These are phyloP conservation scores for Nibea albiflora DNA, from an alignment of 2,113 vertebrate genomes.

Conservation along the genomic window DNA sequence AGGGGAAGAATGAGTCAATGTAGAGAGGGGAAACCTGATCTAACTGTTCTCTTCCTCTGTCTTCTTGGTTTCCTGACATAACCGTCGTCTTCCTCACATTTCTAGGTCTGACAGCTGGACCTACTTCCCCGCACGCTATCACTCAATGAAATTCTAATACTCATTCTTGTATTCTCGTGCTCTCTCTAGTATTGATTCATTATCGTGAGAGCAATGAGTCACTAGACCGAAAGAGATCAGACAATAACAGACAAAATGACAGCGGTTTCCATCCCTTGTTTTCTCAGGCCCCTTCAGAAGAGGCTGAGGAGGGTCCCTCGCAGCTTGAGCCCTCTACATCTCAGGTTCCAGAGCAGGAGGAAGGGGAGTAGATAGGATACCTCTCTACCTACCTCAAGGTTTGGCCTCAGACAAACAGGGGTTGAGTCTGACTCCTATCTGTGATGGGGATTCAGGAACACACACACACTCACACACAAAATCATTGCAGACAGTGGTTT, in stretches of 20 bases:
- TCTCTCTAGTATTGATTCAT: conserved; percentile 54
- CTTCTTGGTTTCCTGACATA: conserved; percentile 85
- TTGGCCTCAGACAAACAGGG: conserved; percentile 66
- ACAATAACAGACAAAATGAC: conserved; percentile 34
- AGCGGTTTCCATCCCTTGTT: conserved; percentile 26
- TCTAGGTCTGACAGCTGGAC: conserved; percentile 70
- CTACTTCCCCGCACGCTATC: conserved; percentile 50
- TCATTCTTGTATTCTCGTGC: conserved; percentile 53
- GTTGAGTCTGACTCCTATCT: conserved; percentile 64
- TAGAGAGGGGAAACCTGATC: conserved; percentile 79
- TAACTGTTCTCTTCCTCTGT: conserved; percentile 77
- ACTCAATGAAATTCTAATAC: conserved; percentile 47
- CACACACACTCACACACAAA: conserved; percentile 52
- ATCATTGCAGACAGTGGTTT: conserved; percentile 52
- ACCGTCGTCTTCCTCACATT: conserved; percentile 78
- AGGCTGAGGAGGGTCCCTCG: conserved; percentile 69
- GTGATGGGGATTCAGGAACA: conserved; percentile 75
- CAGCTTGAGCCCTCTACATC: conserved; percentile 66
- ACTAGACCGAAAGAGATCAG: neutral
- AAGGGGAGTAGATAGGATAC: conserved; percentile 74
- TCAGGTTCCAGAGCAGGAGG: conserved; percentile 72
- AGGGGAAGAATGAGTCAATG: conserved; percentile 86
- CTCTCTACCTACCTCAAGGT: conserved; percentile 81
- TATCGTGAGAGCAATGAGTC: conserved; percentile 23
- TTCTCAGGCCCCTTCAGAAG: conserved; percentile 70